Conservation (phyloP, 2,113 vertebrate species). For the Tragelaphus strepsiceros region DNA sequence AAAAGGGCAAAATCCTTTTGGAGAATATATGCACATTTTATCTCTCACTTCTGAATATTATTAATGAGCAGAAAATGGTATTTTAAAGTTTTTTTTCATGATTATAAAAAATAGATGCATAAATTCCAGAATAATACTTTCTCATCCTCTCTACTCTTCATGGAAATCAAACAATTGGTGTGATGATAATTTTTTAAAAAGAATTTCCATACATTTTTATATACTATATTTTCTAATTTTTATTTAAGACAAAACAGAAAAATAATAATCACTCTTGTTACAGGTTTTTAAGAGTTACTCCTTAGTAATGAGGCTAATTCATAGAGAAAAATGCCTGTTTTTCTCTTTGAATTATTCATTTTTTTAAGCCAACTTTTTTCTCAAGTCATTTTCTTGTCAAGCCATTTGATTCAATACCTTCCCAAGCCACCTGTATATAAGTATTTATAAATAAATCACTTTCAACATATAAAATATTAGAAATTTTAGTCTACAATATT, state of each 20-base stretch:
- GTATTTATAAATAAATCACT: background rate
- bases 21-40: background rate
- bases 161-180: background rate
- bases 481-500: background rate
- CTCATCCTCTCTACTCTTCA: background rate
- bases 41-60: background rate
- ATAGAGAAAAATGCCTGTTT: background rate
- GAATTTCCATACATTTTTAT: background rate
- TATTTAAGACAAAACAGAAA: background rate
- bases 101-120: background rate
- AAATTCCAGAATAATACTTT: background rate
- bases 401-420: background rate
- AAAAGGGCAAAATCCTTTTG: background rate
- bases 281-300: background rate
- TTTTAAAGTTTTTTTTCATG: conserved; percentile 32
- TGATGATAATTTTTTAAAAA: background rate
- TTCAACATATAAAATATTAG: background rate
- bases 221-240: background rate
- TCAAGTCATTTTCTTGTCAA: background rate
- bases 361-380: background rate
- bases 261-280: background rate
- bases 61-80: conserved; percentile 33
- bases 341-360: background rate
- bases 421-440: background rate
- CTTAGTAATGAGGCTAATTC: background rate